Conservation (phyloP, 1,140 invertebrate species). For the Planococcus citri region DNA sequence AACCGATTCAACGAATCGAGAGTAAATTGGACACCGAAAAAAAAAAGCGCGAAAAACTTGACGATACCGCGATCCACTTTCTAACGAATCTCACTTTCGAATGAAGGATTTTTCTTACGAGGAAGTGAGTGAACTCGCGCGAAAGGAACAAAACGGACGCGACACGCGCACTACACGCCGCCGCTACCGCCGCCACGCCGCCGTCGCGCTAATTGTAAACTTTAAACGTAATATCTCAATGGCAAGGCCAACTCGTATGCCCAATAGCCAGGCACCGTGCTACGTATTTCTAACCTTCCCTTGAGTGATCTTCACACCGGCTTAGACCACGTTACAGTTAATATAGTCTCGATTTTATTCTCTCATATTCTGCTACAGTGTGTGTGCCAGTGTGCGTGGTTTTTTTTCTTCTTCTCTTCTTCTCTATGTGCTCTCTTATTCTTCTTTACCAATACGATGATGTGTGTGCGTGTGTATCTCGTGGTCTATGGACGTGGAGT, state of each 20-base stretch:
- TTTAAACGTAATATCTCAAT: constrained; percentile 19
- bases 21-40: not conserved
- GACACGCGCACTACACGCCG: not conserved
- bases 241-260: constrained; percentile 18
- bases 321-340: not conserved
- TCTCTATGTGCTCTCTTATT: no score
- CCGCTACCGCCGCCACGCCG: not conserved
- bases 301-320: constrained; percentile 4
- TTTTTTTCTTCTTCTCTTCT: no score
- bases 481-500: no score
- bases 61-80: not conserved
- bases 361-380: not conserved
- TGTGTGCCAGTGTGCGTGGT: no score
- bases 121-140: constrained; percentile 18
- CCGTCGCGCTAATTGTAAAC: constrained; percentile 8
- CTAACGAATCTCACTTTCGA: constrained; percentile 15
- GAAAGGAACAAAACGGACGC: constrained; percentile 18
- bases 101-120: constrained; percentile 11
- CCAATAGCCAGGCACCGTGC: not conserved
- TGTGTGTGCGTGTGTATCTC: no score
- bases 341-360: not conserved
- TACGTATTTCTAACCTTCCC: not conserved
- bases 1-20: not conserved
- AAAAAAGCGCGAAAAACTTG: not conserved
- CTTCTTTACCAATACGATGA: no score